Evolutionary conservation across 2,113 vertebrate species (phyloP).

Genomic region (Mystacornis crossleyi): DNA sequence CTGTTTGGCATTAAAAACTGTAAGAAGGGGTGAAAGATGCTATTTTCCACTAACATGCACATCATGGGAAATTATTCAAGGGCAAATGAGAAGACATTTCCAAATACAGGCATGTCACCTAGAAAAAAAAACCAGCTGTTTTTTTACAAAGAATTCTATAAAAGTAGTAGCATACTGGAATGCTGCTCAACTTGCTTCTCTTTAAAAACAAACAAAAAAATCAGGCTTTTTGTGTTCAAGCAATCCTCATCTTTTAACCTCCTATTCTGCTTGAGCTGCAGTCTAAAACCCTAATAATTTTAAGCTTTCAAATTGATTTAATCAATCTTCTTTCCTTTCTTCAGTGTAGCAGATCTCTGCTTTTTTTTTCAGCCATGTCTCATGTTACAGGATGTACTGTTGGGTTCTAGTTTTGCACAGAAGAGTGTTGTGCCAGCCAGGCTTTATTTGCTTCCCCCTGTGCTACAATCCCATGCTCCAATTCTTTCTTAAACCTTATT

Average conservation of each 20-base stretch:
- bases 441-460: neutral
- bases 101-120: neutral
- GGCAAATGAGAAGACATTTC: neutral
- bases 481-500: neutral
- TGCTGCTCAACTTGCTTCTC: neutral
- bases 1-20: neutral
- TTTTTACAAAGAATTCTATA: neutral
- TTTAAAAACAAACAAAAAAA: neutral
- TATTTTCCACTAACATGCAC: neutral
- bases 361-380: neutral
- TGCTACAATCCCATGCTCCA: neutral
- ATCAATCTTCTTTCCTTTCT: neutral
- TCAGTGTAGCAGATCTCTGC: neutral
- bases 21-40: neutral
- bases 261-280: neutral
- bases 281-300: neutral
- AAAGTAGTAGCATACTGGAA: neutral
- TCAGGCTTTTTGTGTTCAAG: neutral
- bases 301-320: neutral
- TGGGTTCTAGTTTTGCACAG: neutral
- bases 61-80: neutral
- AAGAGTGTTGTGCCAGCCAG: neutral
- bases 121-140: neutral
- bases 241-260: neutral
- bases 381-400: neutral